These are phyloP conservation scores for Pterois miles DNA, from an alignment of 2,797 vertebrate genomes.

Conservation along the genomic window DNA sequence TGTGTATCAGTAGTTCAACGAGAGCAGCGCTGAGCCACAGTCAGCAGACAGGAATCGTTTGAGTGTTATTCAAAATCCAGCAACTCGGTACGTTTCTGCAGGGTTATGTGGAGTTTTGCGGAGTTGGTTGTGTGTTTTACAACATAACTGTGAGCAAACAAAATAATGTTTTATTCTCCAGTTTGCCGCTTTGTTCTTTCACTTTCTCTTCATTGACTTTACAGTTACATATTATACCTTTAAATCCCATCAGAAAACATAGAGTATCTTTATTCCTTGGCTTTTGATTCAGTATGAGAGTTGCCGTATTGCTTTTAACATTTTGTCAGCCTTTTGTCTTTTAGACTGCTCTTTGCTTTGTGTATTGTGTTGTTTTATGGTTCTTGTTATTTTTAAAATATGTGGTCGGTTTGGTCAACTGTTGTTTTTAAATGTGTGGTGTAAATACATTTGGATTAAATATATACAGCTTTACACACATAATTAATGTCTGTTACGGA, in stretches of 20 bases:
- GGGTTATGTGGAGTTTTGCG: no score
- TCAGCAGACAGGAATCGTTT: no score
- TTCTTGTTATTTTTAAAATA: neutral
- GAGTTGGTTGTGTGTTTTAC: no score
- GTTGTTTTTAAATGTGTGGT: neutral
- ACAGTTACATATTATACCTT: neutral
- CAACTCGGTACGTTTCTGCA: no score
- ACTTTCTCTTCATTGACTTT: no score
- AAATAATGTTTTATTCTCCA: no score
- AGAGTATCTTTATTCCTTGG: neutral
- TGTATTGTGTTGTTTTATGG: neutral
- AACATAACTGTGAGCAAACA: no score
- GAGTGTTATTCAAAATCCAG: no score
- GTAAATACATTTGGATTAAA: neutral
- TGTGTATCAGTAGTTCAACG: no score
- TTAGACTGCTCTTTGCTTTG: neutral
- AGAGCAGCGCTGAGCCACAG: no score
- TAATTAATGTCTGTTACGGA: conserved; percentile 10
- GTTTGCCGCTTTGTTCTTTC: no score
- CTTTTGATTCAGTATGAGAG: neutral
- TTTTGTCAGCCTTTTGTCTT: neutral
- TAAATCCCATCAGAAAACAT: neutral
- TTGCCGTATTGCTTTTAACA: neutral
- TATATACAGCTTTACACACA: neutral
- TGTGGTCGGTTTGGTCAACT: neutral